A percentile compares a stretch with the other conserved stretches of the same genome.
Conservation (phyloP, 2,113 vertebrate species). For the Amia ocellicauda region DNA sequence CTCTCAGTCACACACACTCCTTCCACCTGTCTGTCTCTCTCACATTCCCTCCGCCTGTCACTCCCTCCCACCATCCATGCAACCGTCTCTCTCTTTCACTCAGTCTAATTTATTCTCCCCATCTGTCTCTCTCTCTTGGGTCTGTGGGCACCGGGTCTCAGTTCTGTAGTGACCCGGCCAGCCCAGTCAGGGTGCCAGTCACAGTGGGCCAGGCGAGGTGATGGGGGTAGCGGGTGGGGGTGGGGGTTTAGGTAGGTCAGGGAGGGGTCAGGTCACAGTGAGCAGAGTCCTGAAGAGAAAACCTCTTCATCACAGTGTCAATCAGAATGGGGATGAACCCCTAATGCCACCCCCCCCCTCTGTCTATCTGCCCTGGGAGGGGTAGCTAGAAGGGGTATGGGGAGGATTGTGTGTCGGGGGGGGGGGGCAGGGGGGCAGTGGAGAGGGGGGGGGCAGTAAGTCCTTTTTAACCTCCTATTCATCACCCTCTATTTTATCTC, state of each 20-base stretch:
- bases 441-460: no score
- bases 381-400: neutral
- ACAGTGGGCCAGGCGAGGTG: conserved; percentile 62
- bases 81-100: conserved; percentile 42
- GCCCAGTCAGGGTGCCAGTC: conserved; percentile 51
- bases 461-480: no score
- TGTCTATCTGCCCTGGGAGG: neutral
- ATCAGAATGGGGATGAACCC: conserved; percentile 16
- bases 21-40: conserved; percentile 18
- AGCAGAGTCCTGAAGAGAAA: conserved; percentile 66
- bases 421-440: neutral
- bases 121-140: conserved; percentile 18
- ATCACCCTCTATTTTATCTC: no score
- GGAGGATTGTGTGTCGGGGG: no score
- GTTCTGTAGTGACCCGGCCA: conserved; percentile 31
- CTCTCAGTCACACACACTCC: no score
- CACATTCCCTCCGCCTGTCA: neutral
- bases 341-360: neutral
- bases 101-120: conserved; percentile 20
- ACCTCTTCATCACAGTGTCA: conserved; percentile 68
- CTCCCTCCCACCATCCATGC: conserved; percentile 26
- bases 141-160: conserved; percentile 25
- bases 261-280: conserved; percentile 84
- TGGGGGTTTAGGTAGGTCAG: conserved; percentile 33
- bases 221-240: conserved; percentile 66